These are phyloP conservation scores for Acronicta psi DNA, from an alignment of 2,888 invertebrate genomes.

Conservation along the genomic window DNA sequence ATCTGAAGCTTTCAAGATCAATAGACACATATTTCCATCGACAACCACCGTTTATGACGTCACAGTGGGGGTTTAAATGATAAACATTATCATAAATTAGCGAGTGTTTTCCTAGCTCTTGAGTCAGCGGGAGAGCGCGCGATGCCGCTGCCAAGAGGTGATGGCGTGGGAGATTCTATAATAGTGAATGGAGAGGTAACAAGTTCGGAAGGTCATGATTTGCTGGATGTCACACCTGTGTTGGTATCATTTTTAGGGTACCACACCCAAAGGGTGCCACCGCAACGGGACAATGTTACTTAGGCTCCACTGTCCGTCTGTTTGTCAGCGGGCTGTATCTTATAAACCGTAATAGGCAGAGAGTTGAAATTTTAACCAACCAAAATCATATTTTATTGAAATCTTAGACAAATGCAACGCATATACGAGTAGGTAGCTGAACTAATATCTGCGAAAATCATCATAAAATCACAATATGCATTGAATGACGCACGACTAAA, in stretches of 20 bases:
- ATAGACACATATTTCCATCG: conserved; percentile 57
- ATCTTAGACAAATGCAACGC: not conserved
- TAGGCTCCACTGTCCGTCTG: too few species aligned
- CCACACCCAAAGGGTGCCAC: too few species aligned
- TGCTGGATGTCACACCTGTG: not conserved
- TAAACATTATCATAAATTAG: conserved; percentile 62
- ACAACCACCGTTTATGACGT: conserved; percentile 29
- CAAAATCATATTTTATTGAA: not conserved
- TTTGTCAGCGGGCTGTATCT: too few species aligned
- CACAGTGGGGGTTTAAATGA: conserved; percentile 43
- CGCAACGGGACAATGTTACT: too few species aligned
- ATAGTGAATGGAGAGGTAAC: conserved; percentile 44
- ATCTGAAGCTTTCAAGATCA: conserved; percentile 40
- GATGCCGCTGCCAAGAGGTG: conserved; percentile 63
- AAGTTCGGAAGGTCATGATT: conserved; percentile 34
- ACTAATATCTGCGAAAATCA: not conserved
- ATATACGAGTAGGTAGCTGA: not conserved
- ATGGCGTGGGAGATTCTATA: conserved; percentile 59
- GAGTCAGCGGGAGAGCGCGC: conserved; percentile 57
- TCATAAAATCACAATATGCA: not conserved
- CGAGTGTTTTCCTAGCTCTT: conserved; percentile 48
- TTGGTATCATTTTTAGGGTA: too few species aligned
- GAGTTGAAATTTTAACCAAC: too few species aligned
- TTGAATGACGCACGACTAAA: not conserved
- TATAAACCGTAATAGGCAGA: too few species aligned